A percentile compares a stretch with the other conserved stretches of the same genome.
phyloP scores from a whole-genome alignment of 2,888 invertebrate species.

The Hydriomena furcata region DNA sequence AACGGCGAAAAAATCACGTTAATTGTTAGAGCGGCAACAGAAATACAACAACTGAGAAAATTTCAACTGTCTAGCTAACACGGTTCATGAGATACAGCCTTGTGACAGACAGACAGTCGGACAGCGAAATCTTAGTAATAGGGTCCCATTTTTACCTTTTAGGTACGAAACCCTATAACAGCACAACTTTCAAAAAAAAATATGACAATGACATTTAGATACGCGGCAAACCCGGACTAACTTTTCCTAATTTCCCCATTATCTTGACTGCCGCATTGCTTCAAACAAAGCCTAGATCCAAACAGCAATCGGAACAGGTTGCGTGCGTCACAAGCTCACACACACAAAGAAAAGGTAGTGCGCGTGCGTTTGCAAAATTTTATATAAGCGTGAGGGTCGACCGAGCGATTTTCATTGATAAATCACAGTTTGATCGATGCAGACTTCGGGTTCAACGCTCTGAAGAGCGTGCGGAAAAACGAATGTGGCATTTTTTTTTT shows the following conservation, averaged over 20 bases:
- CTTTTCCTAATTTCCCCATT: slow-evolving; percentile 10
- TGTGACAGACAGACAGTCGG: no score
- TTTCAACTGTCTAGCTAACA: no score
- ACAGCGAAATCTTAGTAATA: no score
- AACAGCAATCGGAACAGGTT: slow-evolving; percentile 14
- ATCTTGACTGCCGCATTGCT: slow-evolving; percentile 11
- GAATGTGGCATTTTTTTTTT: slow-evolving; percentile 33
- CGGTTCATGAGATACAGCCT: no score
- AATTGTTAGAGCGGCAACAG: no score
- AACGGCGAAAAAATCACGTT: no score
- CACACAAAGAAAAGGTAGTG: slow-evolving; percentile 17
- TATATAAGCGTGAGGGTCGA: slow-evolving; percentile 28
- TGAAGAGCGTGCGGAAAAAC: slow-evolving; percentile 28
- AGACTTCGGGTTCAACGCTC: slow-evolving; percentile 31
- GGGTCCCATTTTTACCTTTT: no score
- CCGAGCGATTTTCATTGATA: slow-evolving; percentile 31
- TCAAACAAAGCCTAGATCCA: slow-evolving; percentile 24
- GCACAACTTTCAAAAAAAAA: no score
- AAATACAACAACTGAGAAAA: no score
- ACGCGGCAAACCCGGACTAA: background rate
- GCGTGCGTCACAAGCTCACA: slow-evolving; percentile 5
- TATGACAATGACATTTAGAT: background rate
- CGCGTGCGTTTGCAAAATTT: slow-evolving; percentile 36
- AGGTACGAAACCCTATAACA: no score
- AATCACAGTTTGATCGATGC: slow-evolving; percentile 29